Conservation (phyloP, 2,888 invertebrate genomes). For the Drosophila imparisetae region DNA sequence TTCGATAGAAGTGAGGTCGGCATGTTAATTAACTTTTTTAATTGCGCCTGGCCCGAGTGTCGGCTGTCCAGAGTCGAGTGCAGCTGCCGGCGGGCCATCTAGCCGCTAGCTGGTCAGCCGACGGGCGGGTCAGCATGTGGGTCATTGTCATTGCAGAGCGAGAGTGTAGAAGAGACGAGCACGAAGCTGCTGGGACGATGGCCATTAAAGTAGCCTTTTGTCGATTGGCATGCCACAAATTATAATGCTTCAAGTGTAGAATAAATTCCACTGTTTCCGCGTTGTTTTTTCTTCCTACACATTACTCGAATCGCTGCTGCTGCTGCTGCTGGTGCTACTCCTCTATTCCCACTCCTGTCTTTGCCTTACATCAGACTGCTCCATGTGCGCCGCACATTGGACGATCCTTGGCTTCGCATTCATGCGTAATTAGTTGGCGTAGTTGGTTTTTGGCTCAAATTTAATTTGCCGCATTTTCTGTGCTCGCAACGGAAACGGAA, state of each 20-base stretch:
- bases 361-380: conserved; percentile 23
- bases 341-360: not conserved
- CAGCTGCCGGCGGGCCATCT: conserved; percentile 13
- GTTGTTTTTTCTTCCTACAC: conserved; percentile 13
- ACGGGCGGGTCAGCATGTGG: conserved; percentile 47
- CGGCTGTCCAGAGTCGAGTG: conserved; percentile 44
- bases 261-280: conserved; percentile 64
- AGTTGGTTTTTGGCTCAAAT: conserved; percentile 67
- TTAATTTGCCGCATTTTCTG: conserved; percentile 70
- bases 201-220: conserved; percentile 67
- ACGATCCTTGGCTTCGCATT: conserved; percentile 69
- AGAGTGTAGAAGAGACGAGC: not conserved
- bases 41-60: conserved; percentile 62
- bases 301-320: conserved; percentile 4
- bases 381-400: conserved; percentile 29
- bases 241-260: conserved; percentile 79
- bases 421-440: conserved; percentile 77
- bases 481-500: conserved; percentile 53
- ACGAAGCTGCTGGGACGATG: conserved; percentile 12
- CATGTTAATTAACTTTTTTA: conserved; percentile 78
- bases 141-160: conserved; percentile 57
- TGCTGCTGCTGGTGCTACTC: conserved; percentile 1
- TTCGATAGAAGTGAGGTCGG: conserved; percentile 55
- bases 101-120: conserved; percentile 3
- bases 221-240: conserved; percentile 74